Percentiles rank a stretch among this genome's conserved stretches.
These are phyloP conservation scores for Erannis defoliaria DNA, from an alignment of 2,888 invertebrate species.

Conservation along the genomic window DNA sequence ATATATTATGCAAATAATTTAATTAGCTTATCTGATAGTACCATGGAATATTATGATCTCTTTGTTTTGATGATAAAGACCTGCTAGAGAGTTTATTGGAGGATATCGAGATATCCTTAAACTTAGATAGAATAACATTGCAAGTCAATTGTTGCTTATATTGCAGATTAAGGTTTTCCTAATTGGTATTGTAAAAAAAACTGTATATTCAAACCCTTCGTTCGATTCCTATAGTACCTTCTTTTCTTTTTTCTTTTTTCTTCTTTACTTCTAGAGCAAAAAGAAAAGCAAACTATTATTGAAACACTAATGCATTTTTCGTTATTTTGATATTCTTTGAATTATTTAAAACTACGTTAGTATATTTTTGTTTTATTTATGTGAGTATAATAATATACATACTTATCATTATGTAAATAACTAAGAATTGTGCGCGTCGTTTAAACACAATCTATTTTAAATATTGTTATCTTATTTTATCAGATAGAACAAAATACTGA, in stretches of 20 bases:
- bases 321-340: too few species aligned
- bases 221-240: too few species aligned
- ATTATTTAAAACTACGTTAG: too few species aligned
- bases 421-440: neutral
- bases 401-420: neutral
- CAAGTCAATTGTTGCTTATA: slow-evolving; percentile 3
- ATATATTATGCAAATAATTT: neutral
- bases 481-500: neutral
- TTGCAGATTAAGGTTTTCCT: neutral
- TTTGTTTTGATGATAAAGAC: slow-evolving; percentile 2
- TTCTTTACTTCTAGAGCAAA: too few species aligned
- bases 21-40: slow-evolving; percentile 20
- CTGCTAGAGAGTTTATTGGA: neutral
- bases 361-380: too few species aligned
- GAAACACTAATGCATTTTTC: too few species aligned
- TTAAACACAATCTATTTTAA: slow-evolving; percentile 1
- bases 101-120: neutral
- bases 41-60: neutral
- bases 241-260: too few species aligned
- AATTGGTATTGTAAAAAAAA: neutral
- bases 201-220: too few species aligned
- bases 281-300: too few species aligned
- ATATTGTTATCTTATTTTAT: slow-evolving; percentile 1
- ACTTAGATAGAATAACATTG: slow-evolving; percentile 2
- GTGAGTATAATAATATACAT: too few species aligned